These are phyloP conservation scores for Mya arenaria DNA, from an alignment of 1,140 invertebrate genomes.

Conservation along the genomic window DNA sequence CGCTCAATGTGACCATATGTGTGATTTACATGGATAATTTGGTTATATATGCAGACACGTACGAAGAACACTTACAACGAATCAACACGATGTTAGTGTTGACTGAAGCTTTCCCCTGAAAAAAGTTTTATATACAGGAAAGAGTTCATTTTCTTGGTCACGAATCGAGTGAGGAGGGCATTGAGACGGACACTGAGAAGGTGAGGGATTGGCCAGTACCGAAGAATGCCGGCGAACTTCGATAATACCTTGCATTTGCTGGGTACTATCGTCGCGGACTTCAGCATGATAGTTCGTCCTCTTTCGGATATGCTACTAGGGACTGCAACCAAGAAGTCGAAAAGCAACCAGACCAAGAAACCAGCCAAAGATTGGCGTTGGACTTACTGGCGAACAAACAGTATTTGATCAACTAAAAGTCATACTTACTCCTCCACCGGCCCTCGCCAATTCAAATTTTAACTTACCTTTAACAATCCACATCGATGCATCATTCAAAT, in stretches of 20 bases:
- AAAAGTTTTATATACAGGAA: neutral
- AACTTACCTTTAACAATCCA: constrained; percentile 12
- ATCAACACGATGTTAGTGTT: neutral
- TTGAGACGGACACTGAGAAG: neutral
- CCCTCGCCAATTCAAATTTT: constrained; percentile 29
- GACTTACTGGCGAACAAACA: neutral
- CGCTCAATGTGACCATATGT: neutral
- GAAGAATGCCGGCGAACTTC: neutral
- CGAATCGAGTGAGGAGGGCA: neutral
- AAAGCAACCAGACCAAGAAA: neutral
- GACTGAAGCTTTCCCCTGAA: neutral
- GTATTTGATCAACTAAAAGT: constrained; percentile 28
- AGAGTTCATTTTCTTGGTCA: neutral
- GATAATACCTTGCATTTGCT: constrained; percentile 5
- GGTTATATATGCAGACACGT: neutral
- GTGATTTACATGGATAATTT: neutral
- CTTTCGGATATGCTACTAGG: neutral
- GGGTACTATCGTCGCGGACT: constrained; percentile 13
- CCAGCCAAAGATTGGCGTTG: neutral
- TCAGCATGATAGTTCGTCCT: neutral
- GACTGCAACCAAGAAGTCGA: neutral
- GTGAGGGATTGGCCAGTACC: neutral
- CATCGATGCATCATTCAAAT: neutral
- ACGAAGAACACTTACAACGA: neutral
- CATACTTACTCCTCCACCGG: neutral